Evolutionary conservation across 2,797 vertebrate species (phyloP).

Genomic region (Crocodylus rhombifer): DNA sequence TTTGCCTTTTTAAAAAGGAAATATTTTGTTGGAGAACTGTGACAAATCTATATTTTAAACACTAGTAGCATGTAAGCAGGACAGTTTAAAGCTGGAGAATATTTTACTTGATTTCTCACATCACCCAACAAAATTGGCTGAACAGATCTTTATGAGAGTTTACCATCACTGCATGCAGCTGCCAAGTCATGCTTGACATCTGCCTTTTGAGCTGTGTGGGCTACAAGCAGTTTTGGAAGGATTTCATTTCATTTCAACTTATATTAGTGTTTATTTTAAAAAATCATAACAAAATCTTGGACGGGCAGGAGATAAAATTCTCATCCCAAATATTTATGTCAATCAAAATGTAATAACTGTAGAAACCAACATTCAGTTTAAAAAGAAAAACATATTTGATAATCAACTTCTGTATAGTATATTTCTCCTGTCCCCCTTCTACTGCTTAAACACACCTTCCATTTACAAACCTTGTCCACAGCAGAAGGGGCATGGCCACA

Average conservation of each 20-base stretch:
- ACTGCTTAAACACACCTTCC: background rate
- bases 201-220: conserved; percentile 55
- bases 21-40: conserved; percentile 11
- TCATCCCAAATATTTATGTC: background rate
- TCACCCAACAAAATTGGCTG: conserved; percentile 70
- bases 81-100: conserved; percentile 61
- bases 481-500: background rate
- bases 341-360: background rate
- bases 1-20: conserved; percentile 29
- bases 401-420: background rate
- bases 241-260: conserved; percentile 59
- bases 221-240: conserved; percentile 36
- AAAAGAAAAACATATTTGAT: background rate
- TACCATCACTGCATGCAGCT: conserved; percentile 7
- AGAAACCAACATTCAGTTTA: background rate
- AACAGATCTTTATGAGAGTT: conserved; percentile 68
- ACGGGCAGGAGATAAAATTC: conserved; percentile 16
- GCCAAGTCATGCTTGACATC: conserved; percentile 64
- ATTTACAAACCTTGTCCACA: background rate
- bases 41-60: conserved; percentile 60
- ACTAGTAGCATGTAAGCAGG: conserved; percentile 46
- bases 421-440: background rate
- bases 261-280: conserved; percentile 21
- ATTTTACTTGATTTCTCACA: conserved; percentile 61
- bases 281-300: background rate